A percentile compares a stretch with the other conserved stretches of the same genome.
phyloP scores from a whole-genome alignment of 2,888 invertebrate species.

The Acanthosepion esculentum region DNA sequence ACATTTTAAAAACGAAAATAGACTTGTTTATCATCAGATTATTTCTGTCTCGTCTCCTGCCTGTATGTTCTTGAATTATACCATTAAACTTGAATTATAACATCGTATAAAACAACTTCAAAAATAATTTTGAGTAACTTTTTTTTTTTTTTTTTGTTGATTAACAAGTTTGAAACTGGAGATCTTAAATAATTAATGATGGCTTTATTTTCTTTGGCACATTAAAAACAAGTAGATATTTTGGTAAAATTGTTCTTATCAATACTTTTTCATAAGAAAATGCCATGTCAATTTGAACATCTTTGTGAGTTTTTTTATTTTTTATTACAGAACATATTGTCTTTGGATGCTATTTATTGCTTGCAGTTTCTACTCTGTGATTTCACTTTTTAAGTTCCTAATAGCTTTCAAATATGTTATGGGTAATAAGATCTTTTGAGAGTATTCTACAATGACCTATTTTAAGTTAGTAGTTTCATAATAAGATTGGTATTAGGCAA shows the following conservation, averaged over 20 bases:
- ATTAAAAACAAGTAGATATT: neutral
- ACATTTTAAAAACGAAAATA: too few relatives aligned
- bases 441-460: neutral
- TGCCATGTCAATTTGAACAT: neutral
- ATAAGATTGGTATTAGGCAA: too few relatives aligned
- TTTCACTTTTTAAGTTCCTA: neutral
- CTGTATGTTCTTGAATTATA: neutral
- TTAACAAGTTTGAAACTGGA: too few relatives aligned
- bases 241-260: neutral
- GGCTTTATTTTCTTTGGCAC: too few relatives aligned
- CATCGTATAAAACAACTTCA: neutral
- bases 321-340: neutral
- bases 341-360: neutral
- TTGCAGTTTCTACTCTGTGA: neutral
- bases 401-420: neutral
- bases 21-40: too few relatives aligned
- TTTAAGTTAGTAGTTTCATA: too few relatives aligned
- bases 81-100: neutral
- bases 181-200: neutral
- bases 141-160: too few relatives aligned
- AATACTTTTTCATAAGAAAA: neutral
- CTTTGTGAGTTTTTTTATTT: neutral
- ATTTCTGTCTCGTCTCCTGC: neutral
- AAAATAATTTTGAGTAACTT: neutral
- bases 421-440: neutral